Base-by-base conservation (phyloP, 2,113 vertebrate species). In the Bufo gargarizans region DNA sequence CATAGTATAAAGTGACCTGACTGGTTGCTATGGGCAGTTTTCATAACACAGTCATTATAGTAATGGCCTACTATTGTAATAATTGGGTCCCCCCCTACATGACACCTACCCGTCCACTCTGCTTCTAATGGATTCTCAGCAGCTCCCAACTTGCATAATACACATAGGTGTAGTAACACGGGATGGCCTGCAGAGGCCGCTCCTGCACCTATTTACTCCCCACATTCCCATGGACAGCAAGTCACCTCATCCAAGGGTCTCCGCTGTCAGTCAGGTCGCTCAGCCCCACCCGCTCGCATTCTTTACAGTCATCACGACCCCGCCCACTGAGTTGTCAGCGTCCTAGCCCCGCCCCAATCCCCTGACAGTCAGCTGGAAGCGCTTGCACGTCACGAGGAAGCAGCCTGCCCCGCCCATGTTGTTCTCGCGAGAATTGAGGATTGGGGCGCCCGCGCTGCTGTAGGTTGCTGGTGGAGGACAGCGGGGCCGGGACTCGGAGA, bases 331-430 rank as follows among this genome's bases (percentile, higher is more conserved):
- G 12, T 61, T 69, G 33, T 49, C 43, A 47, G 58, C 17, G n/a
- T 33, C 12, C 20, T 49, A 8, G 53, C 55, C n/a, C 78, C 87
- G 47, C 87, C 87, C 20, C 13, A 2, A 69, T 45, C 71, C 87
- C 59, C 72, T 89, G 87, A 89, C 87, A 89, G 82, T 89, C 87
- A 89, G 87, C 87, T 84, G 87, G 87, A 82, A 56, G 58, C 7
- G 6, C 19, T n/a, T 16, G 72, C 55, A 84, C 87, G 87, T 89
- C 87, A 89, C 87, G 81, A 69, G 72, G 71, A 17, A 16, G 74
- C 19, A 19, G 72, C 20, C 45, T 56, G 81, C 81, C 72, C 87
- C 87, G 87, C 87, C 87, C 74, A 84, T 63, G 72, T 17, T 84
- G 82, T 84, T 89, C 87, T 89, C 87, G 87, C 87, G 87, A 89